Conservation (phyloP, 2,113 vertebrate species). For the Petrocephalus zakoni region DNA sequence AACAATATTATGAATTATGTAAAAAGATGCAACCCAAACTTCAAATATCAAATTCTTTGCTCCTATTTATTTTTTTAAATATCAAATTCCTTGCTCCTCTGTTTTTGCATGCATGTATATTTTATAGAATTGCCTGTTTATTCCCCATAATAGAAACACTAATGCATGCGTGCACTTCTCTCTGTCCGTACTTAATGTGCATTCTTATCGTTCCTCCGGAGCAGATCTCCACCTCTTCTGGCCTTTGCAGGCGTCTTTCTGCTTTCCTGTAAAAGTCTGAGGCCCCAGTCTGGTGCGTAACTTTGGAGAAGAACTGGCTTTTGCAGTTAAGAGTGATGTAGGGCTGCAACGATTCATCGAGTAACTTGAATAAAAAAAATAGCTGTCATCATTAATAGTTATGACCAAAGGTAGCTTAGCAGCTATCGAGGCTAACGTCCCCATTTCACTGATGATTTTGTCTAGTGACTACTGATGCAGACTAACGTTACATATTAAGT, state of each 20-base stretch:
- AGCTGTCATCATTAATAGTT: too few species aligned
- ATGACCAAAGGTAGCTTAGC: too few species aligned
- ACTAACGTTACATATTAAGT: too few species aligned
- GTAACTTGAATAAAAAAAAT: too few species aligned
- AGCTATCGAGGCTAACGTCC: too few species aligned
- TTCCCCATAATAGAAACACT: background rate
- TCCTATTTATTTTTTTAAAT: too few species aligned
- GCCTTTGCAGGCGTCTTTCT: background rate
- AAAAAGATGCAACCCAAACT: background rate
- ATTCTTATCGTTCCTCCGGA: background rate
- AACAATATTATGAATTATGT: background rate
- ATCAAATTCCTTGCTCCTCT: too few species aligned
- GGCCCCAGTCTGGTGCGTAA: background rate
- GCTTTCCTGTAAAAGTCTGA: background rate
- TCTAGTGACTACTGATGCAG: too few species aligned
- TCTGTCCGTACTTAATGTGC: background rate
- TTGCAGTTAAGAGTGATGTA: background rate
- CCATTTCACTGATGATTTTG: too few species aligned
- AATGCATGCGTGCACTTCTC: background rate
- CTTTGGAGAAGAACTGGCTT: background rate
- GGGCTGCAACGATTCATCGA: too few species aligned
- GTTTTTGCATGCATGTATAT: background rate
- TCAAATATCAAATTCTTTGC: conserved; percentile 2
- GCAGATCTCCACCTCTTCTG: background rate
- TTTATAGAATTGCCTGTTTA: background rate